Evolutionary conservation across 2,113 vertebrate species (phyloP).

Genomic region (Alectura lathami): DNA sequence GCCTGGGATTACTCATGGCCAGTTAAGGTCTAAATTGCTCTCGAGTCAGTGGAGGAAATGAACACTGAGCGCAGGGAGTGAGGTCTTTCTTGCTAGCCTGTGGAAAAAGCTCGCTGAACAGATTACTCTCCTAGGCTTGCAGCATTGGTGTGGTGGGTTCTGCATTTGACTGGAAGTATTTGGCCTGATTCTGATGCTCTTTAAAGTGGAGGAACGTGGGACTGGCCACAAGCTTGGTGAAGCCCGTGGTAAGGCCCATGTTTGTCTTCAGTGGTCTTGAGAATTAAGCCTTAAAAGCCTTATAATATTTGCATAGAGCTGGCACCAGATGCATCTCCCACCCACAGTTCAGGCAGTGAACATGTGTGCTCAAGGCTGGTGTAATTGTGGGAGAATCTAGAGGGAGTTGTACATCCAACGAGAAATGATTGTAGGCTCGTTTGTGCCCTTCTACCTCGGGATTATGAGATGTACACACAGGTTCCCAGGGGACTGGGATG

Average conservation of each 20-base stretch:
- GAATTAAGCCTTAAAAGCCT: neutral
- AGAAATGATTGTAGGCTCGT: neutral
- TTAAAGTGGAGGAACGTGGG: neutral
- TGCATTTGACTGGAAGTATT: neutral
- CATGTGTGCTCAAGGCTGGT: slow-evolving; percentile 22
- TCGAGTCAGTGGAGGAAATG: neutral
- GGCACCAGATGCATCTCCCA: neutral
- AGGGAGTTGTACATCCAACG: neutral
- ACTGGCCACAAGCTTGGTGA: neutral
- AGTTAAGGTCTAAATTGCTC: neutral
- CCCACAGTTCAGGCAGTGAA: neutral
- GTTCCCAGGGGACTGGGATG: neutral
- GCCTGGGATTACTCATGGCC: neutral
- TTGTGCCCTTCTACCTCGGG: neutral
- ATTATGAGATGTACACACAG: neutral
- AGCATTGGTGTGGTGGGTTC: neutral
- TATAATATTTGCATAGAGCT: neutral
- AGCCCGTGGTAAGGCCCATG: neutral
- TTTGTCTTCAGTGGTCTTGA: neutral
- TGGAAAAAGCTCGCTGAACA: neutral
- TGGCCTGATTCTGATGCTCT: neutral
- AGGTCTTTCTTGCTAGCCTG: neutral
- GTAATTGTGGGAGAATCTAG: slow-evolving; percentile 26
- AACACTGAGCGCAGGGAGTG: neutral
- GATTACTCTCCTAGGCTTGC: neutral